Conservation (phyloP, 2,888 invertebrate species). For the Tetranychus truncatus region DNA sequence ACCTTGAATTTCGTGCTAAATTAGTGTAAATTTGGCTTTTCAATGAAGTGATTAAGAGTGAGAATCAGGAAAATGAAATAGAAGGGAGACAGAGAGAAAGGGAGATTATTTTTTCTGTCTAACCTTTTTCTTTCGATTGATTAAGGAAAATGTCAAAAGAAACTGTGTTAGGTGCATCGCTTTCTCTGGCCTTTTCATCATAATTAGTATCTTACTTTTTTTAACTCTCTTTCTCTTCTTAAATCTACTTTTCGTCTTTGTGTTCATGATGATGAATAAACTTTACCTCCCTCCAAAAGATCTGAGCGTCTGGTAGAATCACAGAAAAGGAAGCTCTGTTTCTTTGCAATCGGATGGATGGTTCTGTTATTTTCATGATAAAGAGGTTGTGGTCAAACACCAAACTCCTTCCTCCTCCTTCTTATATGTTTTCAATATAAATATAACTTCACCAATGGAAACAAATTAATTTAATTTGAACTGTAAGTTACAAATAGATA, state of each 20-base stretch:
- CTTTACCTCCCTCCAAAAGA: neutral
- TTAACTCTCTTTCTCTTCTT: no score
- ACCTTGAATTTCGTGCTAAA: neutral
- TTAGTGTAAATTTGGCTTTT: neutral
- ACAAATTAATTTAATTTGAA: neutral
- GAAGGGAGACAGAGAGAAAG: no score
- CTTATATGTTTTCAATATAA: neutral
- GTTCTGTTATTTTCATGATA: neutral
- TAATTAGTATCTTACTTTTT: neutral
- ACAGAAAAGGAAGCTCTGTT: neutral
- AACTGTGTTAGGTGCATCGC: neutral
- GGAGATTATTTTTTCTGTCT: neutral
- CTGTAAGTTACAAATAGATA: neutral
- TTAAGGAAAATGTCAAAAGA: neutral
- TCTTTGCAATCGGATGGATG: neutral
- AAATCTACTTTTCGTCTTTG: no score
- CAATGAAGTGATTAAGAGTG: neutral
- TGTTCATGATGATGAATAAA: no score
- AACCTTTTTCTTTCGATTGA: neutral
- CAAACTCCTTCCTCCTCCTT: neutral
- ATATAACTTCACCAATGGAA: neutral
- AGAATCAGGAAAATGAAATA: no score
- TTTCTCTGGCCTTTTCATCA: neutral
- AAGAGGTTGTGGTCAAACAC: neutral
- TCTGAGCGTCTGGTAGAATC: neutral